A percentile compares a stretch with the other conserved stretches of the same genome.
Conservation (phyloP, 2,113 vertebrate genomes). For the Motacilla tschutschensis region DNA sequence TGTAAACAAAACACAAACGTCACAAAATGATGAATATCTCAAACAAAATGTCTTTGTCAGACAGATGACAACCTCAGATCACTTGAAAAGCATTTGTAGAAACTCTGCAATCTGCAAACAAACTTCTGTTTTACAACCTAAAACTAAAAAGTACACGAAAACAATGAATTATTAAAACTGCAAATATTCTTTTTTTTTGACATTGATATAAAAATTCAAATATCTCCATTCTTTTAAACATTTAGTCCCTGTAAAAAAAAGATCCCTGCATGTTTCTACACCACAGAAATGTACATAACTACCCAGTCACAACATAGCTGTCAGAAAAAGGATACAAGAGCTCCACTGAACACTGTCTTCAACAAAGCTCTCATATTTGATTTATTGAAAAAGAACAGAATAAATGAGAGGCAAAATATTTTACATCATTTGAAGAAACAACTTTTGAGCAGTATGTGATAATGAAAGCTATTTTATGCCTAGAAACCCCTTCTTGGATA, state of each 20-base stretch:
- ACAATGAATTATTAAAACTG: constrained; percentile 43
- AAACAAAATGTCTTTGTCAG: constrained; percentile 67
- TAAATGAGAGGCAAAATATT: neutral
- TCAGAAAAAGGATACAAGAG: neutral
- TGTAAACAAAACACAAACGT: constrained; percentile 69
- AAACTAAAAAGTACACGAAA: constrained; percentile 20
- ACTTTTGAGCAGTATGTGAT: neutral
- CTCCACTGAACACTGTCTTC: neutral
- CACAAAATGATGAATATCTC: constrained; percentile 65
- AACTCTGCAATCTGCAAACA: constrained; percentile 28
- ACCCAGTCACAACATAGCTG: neutral
- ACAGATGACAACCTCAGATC: constrained; percentile 53
- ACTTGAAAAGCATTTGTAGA: constrained; percentile 30
- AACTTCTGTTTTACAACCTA: constrained; percentile 43
- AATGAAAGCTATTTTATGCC: neutral
- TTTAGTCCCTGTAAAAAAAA: neutral
- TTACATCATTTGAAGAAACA: neutral
- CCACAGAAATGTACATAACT: neutral
- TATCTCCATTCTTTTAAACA: neutral
- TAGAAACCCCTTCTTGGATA: neutral
- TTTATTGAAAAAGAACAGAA: neutral
- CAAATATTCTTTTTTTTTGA: neutral
- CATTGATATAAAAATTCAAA: neutral
- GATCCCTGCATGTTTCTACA: neutral
- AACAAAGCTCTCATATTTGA: neutral